These are phyloP conservation scores for Scelioninae gen. 2 DNA, from an alignment of 2,888 invertebrate species.

Conservation along the genomic window DNA sequence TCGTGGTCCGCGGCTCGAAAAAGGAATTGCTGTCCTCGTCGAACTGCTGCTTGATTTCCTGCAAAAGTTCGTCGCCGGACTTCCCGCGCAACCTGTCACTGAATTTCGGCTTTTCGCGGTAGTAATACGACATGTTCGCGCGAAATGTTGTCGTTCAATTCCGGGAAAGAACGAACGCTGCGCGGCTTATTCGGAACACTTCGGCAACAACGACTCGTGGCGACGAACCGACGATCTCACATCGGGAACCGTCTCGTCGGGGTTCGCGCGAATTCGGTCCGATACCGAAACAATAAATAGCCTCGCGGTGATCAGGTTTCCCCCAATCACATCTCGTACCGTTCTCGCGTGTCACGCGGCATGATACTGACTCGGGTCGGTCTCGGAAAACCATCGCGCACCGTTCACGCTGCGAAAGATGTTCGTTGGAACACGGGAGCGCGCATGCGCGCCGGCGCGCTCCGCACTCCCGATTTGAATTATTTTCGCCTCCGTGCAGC, in stretches of 20 bases:
- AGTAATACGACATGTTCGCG: conserved; percentile 70
- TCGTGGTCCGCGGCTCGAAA: conserved; percentile 66
- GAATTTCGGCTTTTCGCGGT: conserved; percentile 71
- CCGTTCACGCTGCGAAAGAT: conserved; percentile 6
- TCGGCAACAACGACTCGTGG: too few species aligned
- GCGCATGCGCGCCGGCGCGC: conserved; percentile 33
- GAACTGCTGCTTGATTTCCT: conserved; percentile 71
- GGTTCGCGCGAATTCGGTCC: too few species aligned
- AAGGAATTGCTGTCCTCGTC: conserved; percentile 69
- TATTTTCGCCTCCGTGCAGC: conserved; percentile 34
- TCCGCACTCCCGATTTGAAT: conserved; percentile 37
- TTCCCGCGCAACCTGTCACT: conserved; percentile 70
- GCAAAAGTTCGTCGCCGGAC: conserved; percentile 70
- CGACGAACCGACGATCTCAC: too few species aligned
- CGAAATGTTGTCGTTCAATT: too few species aligned
- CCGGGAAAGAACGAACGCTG: too few species aligned
- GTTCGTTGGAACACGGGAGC: not conserved
- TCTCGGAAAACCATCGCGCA: not conserved
- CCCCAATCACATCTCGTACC: conserved; percentile 20
- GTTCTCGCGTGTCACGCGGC: conserved; percentile 44
- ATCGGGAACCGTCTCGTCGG: too few species aligned
- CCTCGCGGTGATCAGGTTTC: too few species aligned
- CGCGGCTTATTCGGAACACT: too few species aligned
- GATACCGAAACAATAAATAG: too few species aligned
- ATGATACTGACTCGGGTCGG: conserved; percentile 35